phyloP scores from a whole-genome alignment of 2,113 vertebrate species.

The Clupea harengus region DNA sequence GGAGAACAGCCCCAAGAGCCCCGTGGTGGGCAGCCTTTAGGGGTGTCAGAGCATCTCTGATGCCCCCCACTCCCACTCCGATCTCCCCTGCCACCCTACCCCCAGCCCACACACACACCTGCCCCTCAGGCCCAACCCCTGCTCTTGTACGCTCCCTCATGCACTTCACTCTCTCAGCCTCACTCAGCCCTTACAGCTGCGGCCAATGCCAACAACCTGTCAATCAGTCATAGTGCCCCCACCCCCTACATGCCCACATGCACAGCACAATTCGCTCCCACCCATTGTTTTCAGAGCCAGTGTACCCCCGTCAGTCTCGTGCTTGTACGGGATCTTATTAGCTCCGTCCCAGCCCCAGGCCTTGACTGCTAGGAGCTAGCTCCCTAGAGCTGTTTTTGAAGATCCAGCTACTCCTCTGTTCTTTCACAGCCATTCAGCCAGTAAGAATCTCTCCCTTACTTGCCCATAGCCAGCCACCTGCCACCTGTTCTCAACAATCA shows the following conservation, averaged over 20 bases:
- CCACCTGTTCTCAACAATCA: background rate
- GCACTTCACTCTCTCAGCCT: constrained; percentile 4
- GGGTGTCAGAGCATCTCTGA: constrained; percentile 45
- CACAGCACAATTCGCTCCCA: constrained; percentile 28
- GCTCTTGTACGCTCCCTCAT: constrained; percentile 19
- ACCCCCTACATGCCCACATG: constrained; percentile 22
- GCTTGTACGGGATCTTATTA: background rate
- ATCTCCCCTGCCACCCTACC: constrained; percentile 17
- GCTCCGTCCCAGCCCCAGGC: background rate
- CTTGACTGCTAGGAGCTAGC: background rate
- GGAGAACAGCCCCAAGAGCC: constrained; percentile 64
- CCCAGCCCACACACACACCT: background rate
- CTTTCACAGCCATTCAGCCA: background rate
- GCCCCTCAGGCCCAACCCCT: constrained; percentile 12
- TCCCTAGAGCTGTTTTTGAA: background rate
- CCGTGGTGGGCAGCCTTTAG: constrained; percentile 74
- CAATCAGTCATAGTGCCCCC: background rate
- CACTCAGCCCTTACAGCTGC: constrained; percentile 12
- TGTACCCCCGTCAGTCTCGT: background rate
- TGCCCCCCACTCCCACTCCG: constrained; percentile 25
- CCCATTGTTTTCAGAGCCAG: background rate
- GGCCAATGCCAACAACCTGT: background rate
- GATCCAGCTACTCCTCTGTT: background rate
- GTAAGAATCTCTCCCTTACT: background rate
- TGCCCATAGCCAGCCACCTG: background rate